Evolutionary conservation across 1,140 invertebrate genomes (phyloP), one percentile per base, ranked within the genome.

Genomic region (Lucilia sericata): DNA sequence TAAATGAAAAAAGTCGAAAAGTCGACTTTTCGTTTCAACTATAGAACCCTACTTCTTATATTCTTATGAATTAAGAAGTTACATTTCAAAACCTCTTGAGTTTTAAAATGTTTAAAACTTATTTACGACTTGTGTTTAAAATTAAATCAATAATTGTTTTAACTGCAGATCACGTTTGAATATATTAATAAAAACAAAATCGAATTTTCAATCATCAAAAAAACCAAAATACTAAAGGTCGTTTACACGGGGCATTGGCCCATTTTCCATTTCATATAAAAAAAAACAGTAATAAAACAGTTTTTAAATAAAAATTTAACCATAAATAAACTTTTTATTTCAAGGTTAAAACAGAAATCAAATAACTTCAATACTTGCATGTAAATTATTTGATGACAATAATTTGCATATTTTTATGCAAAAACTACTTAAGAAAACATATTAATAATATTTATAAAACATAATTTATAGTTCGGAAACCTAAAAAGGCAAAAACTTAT

Each of bases 351-450:
- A 51, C 49, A 51, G 12, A 51, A 51, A 51, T 51, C 3, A n/a
- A 51, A 51, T 51, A 51, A 51, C 5, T 51, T 7, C 10, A 51
- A 17, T 51, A 51, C 36, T 36, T 51, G 5, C 10, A 51, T 51
- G 10, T 12, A 51, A 5, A 51, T 7, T 13, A 4, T 70, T 70
- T 19, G 60, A n/a, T 21, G n/a, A 70, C 60, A 70, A 70, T n/a
- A 70, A 70, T 51, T 51, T 70, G 60, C 60, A 70, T 17, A 60
- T 60, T 60, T 70, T 70, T 21, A 70, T 60, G 51, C 51, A 60
- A 60, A 60, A n/a, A n/a, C 51, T n/a, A 14, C 51, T 60, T 5
- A 21, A 70, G 21, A 21, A n/a, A n/a, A n/a, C n/a, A 70, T n/a
- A 70, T 70, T 21, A 21, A 21, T 21, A 21, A 21, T 2, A 8